phyloP scores from a whole-genome alignment of 2,888 invertebrate genomes.

The Pandemis heparana region DNA sequence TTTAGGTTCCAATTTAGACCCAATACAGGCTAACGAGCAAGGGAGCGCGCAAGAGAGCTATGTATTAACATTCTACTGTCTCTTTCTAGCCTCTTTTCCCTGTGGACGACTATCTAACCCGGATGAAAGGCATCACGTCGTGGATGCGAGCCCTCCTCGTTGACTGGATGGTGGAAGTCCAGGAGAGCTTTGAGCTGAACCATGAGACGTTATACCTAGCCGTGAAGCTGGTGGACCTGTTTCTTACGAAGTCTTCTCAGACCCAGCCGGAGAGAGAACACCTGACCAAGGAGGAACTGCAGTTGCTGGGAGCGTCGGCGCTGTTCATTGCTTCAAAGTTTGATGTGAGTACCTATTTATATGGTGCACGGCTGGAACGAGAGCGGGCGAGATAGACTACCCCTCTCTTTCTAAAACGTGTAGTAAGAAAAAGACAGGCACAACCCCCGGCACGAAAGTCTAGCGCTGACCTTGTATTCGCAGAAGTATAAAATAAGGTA shows the following conservation, averaged over 20 bases:
- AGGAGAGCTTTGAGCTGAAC: conserved; percentile 98
- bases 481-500: too few species aligned
- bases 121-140: conserved; percentile 91
- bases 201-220: conserved; percentile 99
- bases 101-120: conserved; percentile 92
- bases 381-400: too few species aligned
- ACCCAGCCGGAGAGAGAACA: conserved; percentile 75
- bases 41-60: too few species aligned
- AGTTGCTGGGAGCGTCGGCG: conserved; percentile 96
- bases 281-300: conserved; percentile 93
- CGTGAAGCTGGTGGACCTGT: conserved; percentile 97
- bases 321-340: conserved; percentile 98
- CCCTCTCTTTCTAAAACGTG: too few species aligned
- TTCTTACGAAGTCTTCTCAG: conserved; percentile 83
- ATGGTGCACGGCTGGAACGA: too few species aligned
- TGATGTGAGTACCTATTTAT: conserved; percentile 88
- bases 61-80: neutral
- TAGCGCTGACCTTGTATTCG: too few species aligned
- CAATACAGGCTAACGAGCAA: neutral
- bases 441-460: too few species aligned
- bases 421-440: too few species aligned
- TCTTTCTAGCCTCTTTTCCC: conserved; percentile 87
- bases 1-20: neutral
- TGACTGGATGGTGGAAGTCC: conserved; percentile 99
- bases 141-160: conserved; percentile 97